A percentile compares a stretch with the other conserved stretches of the same genome.
Conservation (phyloP, 2,797 vertebrate species). For the Sarcophilus harrisii region DNA sequence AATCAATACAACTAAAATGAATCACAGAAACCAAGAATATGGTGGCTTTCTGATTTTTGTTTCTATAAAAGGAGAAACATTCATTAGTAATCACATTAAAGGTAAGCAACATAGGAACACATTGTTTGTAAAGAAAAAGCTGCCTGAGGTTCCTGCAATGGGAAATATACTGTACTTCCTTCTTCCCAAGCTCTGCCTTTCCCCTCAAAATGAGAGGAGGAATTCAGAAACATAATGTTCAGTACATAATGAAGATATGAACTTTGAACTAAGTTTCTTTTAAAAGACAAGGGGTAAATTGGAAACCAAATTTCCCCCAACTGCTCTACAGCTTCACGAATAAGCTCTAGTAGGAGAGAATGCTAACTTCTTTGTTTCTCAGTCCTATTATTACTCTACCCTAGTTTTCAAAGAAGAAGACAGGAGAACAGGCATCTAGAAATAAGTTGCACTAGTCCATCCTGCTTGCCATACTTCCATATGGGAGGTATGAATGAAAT, state of each 20-base stretch:
- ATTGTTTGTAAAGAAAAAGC: neutral
- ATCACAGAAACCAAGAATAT: neutral
- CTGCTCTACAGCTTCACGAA: neutral
- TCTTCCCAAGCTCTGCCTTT: neutral
- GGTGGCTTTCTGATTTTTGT: neutral
- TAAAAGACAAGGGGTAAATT: neutral
- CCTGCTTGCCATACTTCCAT: too few species aligned
- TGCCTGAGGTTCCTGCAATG: neutral
- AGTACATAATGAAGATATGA: neutral
- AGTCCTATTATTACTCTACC: too few species aligned
- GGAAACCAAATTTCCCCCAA: too few species aligned
- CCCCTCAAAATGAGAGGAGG: neutral
- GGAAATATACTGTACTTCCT: neutral
- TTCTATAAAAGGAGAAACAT: neutral
- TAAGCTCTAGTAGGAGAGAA: neutral
- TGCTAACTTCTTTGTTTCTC: too few species aligned
- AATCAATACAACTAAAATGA: neutral
- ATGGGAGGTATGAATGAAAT: too few species aligned
- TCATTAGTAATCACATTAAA: neutral
- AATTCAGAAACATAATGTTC: neutral
- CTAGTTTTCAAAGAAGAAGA: too few species aligned
- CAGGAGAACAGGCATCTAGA: too few species aligned
- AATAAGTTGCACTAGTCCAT: too few species aligned
- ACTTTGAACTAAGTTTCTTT: neutral
- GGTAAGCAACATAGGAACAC: neutral